Evolutionary conservation across 2,113 vertebrate genomes (phyloP), one percentile per base, ranked within the genome.

Genomic region (Urocynchramus pylzowi): DNA sequence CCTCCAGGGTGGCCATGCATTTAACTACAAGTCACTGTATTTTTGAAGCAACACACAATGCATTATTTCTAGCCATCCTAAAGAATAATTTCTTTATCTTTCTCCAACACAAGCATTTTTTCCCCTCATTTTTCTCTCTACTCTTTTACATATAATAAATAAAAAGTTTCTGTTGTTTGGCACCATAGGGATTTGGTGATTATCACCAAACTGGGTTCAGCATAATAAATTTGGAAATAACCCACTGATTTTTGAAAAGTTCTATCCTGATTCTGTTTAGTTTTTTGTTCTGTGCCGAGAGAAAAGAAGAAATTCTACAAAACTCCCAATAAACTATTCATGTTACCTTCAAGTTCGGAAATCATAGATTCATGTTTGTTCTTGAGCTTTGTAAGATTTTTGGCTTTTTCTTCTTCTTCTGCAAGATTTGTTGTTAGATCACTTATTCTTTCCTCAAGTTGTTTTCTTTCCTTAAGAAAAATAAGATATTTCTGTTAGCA

Each of bases 301-400:
- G 60, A 83, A 91, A 47, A 41, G 18, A 37, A 23, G 9, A 9
- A 84, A 61, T 28, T 37, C 16, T 47, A 30, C 31, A 47, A n/a
- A 5, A 8, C 2, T 11, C 31, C 42, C 12, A 20, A 24, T 3
- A 63, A 56, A 70, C 42, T 69, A 37, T 37, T 87, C 13, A 3
- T 30, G 13, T 81, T 97, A 99, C 99, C 98, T 98, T 99, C 99
- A 31, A 99, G 98, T 70, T 99, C 99, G 22, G 99, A 99, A 96
- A 99, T 99, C 99, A 99, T 99, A 74, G 99, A 99, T 97, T 99
- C 99, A 3, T 99, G 99, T 94, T 99, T 99, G 95, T 96, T 98
- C 97, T 99, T 99, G 81, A 99, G 98, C 77, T 99, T 99, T 64
- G 98, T 98, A 39, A 99, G 97, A 64, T 99, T 99, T 98, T 99